A percentile compares a stretch with the other conserved stretches of the same genome.
Evolutionary conservation across 2,113 vertebrate species (phyloP).

Genomic region (Patagioenas fasciata): DNA sequence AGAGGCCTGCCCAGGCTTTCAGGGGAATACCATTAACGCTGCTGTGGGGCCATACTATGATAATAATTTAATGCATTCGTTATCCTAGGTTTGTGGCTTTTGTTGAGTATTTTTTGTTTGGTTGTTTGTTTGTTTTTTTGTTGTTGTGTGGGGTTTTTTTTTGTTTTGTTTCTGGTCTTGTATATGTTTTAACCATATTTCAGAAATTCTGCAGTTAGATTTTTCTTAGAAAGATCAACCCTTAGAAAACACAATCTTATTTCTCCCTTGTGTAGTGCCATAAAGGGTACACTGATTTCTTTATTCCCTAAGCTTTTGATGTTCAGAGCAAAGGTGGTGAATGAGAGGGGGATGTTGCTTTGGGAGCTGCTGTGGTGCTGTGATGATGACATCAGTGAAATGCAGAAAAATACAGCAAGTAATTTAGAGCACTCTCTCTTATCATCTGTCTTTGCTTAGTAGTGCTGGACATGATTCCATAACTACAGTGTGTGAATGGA

Average conservation of each 20-base stretch:
- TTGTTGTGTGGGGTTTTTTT: too few species aligned
- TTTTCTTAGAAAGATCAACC: background rate
- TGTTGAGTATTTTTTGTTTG: too few species aligned
- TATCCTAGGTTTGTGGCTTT: accelerated
- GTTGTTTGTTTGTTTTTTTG: too few species aligned
- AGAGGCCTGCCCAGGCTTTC: background rate
- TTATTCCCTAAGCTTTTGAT: accelerated
- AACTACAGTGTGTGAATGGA: accelerated
- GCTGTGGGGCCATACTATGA: accelerated
- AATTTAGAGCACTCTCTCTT: background rate
- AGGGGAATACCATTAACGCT: accelerated
- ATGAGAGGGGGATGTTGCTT: accelerated
- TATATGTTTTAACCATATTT: accelerated
- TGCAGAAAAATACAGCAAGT: background rate
- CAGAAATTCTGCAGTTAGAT: accelerated
- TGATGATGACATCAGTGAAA: background rate
- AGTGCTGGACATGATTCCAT: background rate
- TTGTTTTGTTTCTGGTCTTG: accelerated
- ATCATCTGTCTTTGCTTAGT: accelerated
- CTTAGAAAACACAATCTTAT: accelerated
- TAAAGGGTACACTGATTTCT: background rate
- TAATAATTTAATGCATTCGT: accelerated
- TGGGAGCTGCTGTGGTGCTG: background rate
- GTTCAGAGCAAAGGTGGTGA: accelerated
- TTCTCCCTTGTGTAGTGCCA: accelerated